Evolutionary conservation across 2,113 vertebrate genomes (phyloP).

Genomic region (Tachuris rubrigastra): DNA sequence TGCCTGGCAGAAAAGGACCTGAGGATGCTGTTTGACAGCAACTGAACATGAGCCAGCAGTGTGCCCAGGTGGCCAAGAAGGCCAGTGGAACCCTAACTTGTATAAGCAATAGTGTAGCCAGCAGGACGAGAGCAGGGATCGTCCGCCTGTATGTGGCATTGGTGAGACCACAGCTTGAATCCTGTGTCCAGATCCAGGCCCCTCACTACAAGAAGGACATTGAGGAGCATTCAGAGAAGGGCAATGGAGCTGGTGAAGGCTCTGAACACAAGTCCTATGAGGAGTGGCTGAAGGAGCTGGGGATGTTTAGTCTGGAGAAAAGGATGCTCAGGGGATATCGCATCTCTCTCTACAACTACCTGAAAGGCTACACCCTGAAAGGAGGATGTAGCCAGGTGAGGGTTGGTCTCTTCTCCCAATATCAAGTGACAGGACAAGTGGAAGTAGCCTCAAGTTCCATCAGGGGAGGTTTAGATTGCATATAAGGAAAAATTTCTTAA

Average conservation of each 20-base stretch:
- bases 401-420: neutral
- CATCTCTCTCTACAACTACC: neutral
- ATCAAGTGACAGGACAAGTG: neutral
- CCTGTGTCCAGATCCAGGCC: neutral
- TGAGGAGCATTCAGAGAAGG: neutral
- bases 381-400: neutral
- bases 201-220: neutral
- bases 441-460: neutral
- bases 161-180: neutral
- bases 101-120: neutral
- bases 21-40: neutral
- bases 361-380: neutral
- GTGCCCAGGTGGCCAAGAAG: neutral
- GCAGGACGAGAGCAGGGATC: neutral
- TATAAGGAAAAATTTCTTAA: neutral
- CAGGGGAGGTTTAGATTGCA: neutral
- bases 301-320: neutral
- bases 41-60: neutral
- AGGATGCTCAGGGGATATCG: neutral
- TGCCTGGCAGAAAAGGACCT: neutral
- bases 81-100: neutral
- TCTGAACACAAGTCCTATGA: neutral
- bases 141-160: neutral
- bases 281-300: neutral
- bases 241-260: neutral